Evolutionary conservation across 2,113 vertebrate species (phyloP).

Genomic region (Syrrhaptes paradoxus): DNA sequence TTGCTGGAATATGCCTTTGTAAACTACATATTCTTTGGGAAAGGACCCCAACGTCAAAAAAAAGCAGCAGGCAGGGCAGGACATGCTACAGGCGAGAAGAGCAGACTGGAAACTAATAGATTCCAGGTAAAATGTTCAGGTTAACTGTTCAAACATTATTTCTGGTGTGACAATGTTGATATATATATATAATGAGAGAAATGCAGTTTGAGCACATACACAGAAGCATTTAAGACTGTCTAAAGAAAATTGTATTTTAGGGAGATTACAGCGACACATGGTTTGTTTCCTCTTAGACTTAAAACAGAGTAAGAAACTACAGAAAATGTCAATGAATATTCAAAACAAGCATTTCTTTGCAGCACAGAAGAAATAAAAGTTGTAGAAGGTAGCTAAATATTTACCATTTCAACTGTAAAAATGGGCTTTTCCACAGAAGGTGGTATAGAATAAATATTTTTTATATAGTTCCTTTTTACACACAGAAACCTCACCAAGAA

Average conservation of each 20-base stretch:
- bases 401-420: background rate
- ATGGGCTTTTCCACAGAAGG: background rate
- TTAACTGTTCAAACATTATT: background rate
- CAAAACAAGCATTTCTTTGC: background rate
- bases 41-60: conserved; percentile 89
- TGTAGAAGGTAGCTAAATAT: background rate
- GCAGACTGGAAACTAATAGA: conserved; percentile 78
- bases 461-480: background rate
- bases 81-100: conserved; percentile 76
- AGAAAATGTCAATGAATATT: background rate
- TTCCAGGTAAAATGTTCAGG: conserved; percentile 73
- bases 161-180: background rate
- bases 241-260: background rate
- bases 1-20: conserved; percentile 94
- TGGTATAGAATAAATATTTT: background rate
- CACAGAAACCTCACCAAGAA: background rate
- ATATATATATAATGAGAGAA: background rate
- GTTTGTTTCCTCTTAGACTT: background rate
- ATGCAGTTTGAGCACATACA: background rate
- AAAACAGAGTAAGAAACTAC: background rate
- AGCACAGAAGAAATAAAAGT: background rate
- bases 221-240: background rate
- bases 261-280: background rate
- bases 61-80: conserved; percentile 85
- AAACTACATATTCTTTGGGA: conserved; percentile 96